phyloP scores from a whole-genome alignment of 2,113 vertebrate species.

The Archocentrus centrarchus region DNA sequence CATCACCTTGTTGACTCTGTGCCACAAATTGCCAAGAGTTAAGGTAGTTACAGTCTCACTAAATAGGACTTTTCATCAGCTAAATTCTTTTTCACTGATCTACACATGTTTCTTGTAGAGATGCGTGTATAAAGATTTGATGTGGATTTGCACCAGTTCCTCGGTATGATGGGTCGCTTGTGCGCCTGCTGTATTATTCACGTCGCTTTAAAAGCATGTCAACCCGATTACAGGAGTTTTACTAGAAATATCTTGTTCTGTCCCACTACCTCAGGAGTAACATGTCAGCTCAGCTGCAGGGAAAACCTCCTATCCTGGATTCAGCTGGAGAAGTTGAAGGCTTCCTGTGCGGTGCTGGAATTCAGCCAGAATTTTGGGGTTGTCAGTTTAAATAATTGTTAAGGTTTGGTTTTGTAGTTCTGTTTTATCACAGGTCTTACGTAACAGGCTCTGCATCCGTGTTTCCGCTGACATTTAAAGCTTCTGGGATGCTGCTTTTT shows the following conservation, averaged over 20 bases:
- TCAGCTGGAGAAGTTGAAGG: neutral
- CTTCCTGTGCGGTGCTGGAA: neutral
- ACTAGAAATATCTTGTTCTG: slow-evolving; percentile 67
- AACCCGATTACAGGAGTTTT: slow-evolving; percentile 68
- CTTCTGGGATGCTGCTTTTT: neutral
- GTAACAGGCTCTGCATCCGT: neutral
- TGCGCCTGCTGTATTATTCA: slow-evolving; percentile 75
- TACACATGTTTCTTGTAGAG: slow-evolving; percentile 16
- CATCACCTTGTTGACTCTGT: neutral
- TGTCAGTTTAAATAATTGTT: slow-evolving; percentile 34
- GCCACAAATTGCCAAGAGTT: neutral
- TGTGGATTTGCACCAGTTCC: slow-evolving; percentile 60
- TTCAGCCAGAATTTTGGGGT: neutral
- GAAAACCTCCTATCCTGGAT: slow-evolving; percentile 12
- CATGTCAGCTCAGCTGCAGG: slow-evolving; percentile 29
- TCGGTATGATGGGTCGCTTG: slow-evolving; percentile 44
- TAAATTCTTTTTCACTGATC: neutral
- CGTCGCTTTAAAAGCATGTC: slow-evolving; percentile 78
- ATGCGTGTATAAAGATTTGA: slow-evolving; percentile 70
- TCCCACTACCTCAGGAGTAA: slow-evolving; percentile 49
- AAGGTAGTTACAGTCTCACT: neutral
- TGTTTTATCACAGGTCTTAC: slow-evolving; percentile 21
- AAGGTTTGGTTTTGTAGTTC: neutral
- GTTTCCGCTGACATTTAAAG: slow-evolving; percentile 19
- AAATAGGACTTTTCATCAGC: neutral